Evolutionary conservation across 2,113 vertebrate genomes (phyloP).

Genomic region (Ibidorhyncha struthersii): DNA sequence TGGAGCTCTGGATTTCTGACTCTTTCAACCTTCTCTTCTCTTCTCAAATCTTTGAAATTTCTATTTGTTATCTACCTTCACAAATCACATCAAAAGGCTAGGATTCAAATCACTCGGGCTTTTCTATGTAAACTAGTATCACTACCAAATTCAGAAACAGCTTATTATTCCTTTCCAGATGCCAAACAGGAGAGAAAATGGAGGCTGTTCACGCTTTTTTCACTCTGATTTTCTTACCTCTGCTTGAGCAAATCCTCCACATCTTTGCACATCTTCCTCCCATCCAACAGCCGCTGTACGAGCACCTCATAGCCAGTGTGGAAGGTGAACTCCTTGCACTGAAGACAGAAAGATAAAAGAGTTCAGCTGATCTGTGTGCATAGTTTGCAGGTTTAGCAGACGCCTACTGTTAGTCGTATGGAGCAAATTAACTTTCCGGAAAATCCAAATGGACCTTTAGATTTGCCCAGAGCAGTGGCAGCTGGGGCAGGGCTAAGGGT

Average conservation of each 20-base stretch:
- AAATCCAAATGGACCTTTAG: not conserved
- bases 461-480: not conserved
- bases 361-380: not conserved
- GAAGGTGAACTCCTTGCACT: slow-evolving; percentile 87
- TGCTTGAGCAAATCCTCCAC: slow-evolving; percentile 92
- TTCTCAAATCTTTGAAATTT: not conserved
- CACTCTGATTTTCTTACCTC: slow-evolving; percentile 74
- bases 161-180: not conserved
- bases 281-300: slow-evolving; percentile 84
- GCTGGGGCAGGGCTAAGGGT: not conserved
- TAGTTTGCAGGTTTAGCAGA: not conserved
- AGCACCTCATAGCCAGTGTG: slow-evolving; percentile 86
- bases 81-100: not conserved
- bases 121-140: not conserved
- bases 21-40: not conserved
- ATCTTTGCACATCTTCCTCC: slow-evolving; percentile 92
- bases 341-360: not conserved
- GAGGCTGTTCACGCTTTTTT: not conserved
- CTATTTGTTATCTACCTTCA: not conserved
- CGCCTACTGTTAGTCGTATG: not conserved
- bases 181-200: not conserved
- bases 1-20: not conserved
- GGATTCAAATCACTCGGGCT: not conserved
- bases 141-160: not conserved
- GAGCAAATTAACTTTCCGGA: not conserved